Percentiles rank a stretch among this genome's conserved stretches.
phyloP scores from a whole-genome alignment of 2,113 vertebrate genomes.

The Cyprinus carpio region DNA sequence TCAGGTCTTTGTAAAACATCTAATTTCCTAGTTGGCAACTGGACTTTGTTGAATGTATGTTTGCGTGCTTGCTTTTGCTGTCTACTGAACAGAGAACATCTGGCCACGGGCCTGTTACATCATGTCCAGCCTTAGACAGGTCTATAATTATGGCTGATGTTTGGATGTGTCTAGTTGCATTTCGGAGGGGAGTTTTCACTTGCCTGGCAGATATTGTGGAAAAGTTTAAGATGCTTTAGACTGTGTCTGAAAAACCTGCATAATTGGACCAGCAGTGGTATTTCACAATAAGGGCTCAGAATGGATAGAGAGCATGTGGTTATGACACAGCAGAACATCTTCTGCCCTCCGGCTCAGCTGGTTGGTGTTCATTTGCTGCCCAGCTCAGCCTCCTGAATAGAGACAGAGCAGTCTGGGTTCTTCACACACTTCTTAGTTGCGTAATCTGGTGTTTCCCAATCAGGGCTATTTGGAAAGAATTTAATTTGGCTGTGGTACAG shows the following conservation, averaged over 20 bases:
- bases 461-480: not conserved
- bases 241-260: not conserved
- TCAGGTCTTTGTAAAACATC: not conserved
- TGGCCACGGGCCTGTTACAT: conserved; percentile 44
- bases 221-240: conserved; percentile 19
- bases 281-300: not conserved
- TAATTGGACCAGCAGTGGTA: not conserved
- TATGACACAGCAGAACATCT: conserved; percentile 34
- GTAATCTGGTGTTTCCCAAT: not conserved
- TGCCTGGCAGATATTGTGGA: conserved; percentile 27
- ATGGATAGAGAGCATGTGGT: conserved; percentile 11
- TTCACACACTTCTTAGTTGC: not conserved
- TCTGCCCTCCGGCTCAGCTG: not conserved
- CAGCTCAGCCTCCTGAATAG: not conserved
- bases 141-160: conserved; percentile 37
- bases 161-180: conserved; percentile 11
- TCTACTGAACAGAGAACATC: conserved; percentile 15
- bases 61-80: conserved; percentile 1
- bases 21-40: not conserved
- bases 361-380: not conserved
- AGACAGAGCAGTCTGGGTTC: not conserved
- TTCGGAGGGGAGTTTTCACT: conserved; percentile 32
- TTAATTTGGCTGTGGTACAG: not conserved
- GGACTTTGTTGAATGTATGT: conserved; percentile 8
- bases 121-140: conserved; percentile 7